Base-by-base conservation (phyloP, 2,888 invertebrate genomes). In the Caenorhabditis sulstoni region DNA sequence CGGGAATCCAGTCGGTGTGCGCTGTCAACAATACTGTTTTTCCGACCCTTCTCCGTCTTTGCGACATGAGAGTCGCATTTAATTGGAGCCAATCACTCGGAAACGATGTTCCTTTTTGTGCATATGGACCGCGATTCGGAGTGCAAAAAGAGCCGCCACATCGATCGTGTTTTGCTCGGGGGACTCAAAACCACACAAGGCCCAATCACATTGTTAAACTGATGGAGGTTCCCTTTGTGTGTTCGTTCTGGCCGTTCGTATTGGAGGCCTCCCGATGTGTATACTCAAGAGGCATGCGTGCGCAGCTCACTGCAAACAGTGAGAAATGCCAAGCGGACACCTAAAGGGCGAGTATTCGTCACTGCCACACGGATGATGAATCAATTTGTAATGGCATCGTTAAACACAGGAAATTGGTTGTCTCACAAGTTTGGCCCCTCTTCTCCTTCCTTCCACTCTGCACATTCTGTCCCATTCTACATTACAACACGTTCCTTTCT, bases 21-120 rank as follows among this genome's bases (percentile, higher is more conserved):
- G 44, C n/a, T 57, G 66, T 66, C 55, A 66, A 66, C 49, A 66
- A 37, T 45, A 9, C 5, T 45, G 57, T 66, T 66, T 49, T 52
- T 29, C n/a, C 22, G n/a, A 37, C 22, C n/a, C 50, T 23, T 59
- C 9, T 35, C 35, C 35, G 3, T 29, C 7, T 7, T 58, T 12
- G 18, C 12, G 44, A 44, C 61, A 47, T 11, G 16, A 23, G 8
- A 22, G 39, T 16, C 14, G 41, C 12, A 18, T 14, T 62, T 71
- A 39, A 71, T 62, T 71, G 53, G 29, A 62, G 55, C 70, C 47
- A 62, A 62, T 71, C 3, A 29, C 3, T 29, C 29, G 29, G 29
- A 29, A 29, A 7, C 3, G 29, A 29, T 29, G 29, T 29, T 29
- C 29, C 7, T 29, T 29, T 29, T 29, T 29, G 29, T 7, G 4